Base-by-base conservation (phyloP, 2,888 invertebrate species). In the Drosophila mimica region DNA sequence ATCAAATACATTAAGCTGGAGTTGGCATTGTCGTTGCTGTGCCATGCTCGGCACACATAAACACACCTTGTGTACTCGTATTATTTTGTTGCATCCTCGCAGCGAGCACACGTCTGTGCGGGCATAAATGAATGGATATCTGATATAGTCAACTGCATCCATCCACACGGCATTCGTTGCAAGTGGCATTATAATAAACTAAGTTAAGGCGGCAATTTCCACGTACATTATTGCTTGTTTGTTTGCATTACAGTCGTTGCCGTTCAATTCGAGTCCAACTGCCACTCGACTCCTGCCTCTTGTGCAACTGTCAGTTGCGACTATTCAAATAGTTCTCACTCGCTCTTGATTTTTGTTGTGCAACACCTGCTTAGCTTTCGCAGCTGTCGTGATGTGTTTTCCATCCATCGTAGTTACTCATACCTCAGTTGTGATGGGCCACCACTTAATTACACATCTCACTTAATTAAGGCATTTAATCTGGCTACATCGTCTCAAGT, bases 181-280 rank as follows among this genome's bases (percentile, higher is more conserved):
- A 81, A 87, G 85, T 87, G 87, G 85, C 80, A 85, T 88, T 87
- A 83, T 89, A 83, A 83, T 83, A 87, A 85, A 87, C 89, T 83
- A 87, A 87, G 89, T 87, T 87, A 87, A 87, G 85, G 80, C 89
- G 89, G 82, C 89, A 89, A 89, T 85, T 86, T 83, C 71, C 81
- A 75, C 70, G 81, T 81, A 74, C 87, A 88, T 83, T 83, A 88
- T 88, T 83, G 87, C 88, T 79, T 85, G 83, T 86, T 86, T 86
- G 85, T 86, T 86, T 88, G 88, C 87, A 66, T 86, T 88, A 86
- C 87, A 70, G 83, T 75, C 67, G 70, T 54, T 74, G 79, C 74
- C 71, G 74, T 73, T 82, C 79, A 84, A 84, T 84, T 82, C 82
- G 80, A 80, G 70, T 53, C 51, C 52, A 64, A 43, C 52, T 46